Base-by-base conservation (phyloP, 2,888 invertebrate genomes). In the Caenorhabditis doughertyi region DNA sequence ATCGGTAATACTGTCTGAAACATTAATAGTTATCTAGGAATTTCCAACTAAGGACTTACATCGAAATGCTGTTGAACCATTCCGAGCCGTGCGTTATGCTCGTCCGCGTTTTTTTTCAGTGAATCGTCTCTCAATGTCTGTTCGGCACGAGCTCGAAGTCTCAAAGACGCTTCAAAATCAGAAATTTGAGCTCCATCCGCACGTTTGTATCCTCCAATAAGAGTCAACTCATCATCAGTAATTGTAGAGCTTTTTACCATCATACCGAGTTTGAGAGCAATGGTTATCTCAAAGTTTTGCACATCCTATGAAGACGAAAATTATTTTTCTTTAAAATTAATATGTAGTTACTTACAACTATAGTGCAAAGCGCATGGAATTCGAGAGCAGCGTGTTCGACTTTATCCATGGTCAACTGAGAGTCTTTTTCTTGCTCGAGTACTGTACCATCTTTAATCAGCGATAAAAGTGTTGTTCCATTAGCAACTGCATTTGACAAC, bases 101-200 rank as follows among this genome's bases (percentile, higher is more conserved):
- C 83, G 13, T n/a, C 35, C 0, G 35, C 58, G 25, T 35, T 83
- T 71, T 60, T 58, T n/a, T 71, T 77, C 5, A 47, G 42, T 23
- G 58, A 18, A 44, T 83, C 83, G 16, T 83, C 83, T 11, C 73
- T 35, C 25, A 83, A 35, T 5, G 72, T 79, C n/a, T 64, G 49
- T 35, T 83, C 83, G 11, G 83, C 79, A 13, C 83, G 79, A 18
- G 83, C 83, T 23, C 83, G 51, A 16, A 81, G 67, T 62, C 72
- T 67, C 47, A 83, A 32, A 7, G 83, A 77, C 0, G 83, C 83
- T 27, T 83, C 79, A 71, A 62, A 79, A 51, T 83, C 83, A 13
- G 39, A 4, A 16, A 47, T 2, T 3, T 18, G 39, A 16, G 23
- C 18, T 2, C 29, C 55, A 21, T 67, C 60, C 29, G 35, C 23